Conservation (phyloP, 2,888 invertebrate genomes). For the Chrysodeixis includens region DNA sequence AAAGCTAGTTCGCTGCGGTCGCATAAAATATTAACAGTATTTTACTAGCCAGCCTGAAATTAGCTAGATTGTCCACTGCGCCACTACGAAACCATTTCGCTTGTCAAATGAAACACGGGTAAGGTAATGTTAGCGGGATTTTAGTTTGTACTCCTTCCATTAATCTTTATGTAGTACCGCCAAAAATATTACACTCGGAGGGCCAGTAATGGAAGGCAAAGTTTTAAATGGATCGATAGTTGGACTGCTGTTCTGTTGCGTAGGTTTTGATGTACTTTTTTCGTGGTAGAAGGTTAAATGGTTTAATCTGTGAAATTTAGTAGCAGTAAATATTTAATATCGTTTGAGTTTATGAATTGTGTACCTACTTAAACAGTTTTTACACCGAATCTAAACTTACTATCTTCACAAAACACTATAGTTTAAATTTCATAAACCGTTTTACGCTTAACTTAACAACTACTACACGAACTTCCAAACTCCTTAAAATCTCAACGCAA, state of each 20-base stretch:
- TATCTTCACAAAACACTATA: background rate
- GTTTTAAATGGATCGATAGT: constrained; percentile 1
- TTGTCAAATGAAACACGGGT: constrained; percentile 53
- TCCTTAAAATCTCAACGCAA: constrained; percentile 11
- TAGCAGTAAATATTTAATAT: too few relatives aligned
- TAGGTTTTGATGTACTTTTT: background rate
- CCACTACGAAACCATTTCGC: constrained; percentile 62
- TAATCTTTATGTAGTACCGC: constrained; percentile 21
- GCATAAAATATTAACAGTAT: constrained; percentile 75
- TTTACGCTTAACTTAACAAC: background rate
- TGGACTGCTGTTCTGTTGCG: background rate
- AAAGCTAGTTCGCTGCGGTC: constrained; percentile 59
- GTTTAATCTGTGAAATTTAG: background rate
- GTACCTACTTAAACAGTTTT: too few relatives aligned
- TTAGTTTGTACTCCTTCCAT: constrained; percentile 35
- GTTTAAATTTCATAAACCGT: constrained; percentile 1
- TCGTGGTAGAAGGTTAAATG: background rate
- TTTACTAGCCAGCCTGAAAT: constrained; percentile 73
- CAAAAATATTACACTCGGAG: background rate
- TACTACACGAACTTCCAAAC: background rate
- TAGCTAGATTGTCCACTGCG: constrained; percentile 71
- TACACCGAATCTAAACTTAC: too few relatives aligned
- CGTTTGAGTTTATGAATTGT: background rate
- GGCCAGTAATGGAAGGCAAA: background rate
- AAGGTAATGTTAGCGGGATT: constrained; percentile 41